Conservation (phyloP, 2,888 invertebrate species). For the Spicauda simplicius region DNA sequence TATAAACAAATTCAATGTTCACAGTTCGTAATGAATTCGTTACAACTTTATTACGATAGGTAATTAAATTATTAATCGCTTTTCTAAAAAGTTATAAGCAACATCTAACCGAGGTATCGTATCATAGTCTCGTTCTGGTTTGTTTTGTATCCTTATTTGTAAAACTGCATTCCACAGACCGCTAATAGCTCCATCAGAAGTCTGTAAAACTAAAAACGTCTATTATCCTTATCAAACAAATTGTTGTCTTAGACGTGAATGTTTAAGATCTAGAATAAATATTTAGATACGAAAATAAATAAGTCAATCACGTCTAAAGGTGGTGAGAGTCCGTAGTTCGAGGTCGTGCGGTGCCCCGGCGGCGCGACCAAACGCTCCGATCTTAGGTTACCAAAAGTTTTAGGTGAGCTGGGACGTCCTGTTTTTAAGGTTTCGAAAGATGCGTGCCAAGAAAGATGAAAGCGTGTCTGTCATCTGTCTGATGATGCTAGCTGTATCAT, state of each 20-base stretch:
- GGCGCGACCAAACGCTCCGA: slow-evolving; percentile 12
- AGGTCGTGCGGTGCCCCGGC: slow-evolving; percentile 29
- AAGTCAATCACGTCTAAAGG: slow-evolving; percentile 15
- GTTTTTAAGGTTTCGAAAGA: background rate
- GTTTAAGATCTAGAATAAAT: background rate
- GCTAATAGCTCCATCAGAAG: background rate
- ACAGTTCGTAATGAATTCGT: too few species aligned
- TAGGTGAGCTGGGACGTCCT: background rate
- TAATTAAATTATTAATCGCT: too few species aligned
- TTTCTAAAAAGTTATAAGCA: background rate
- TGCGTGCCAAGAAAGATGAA: too few species aligned
- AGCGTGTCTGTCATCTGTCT: too few species aligned
- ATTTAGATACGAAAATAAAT: background rate
- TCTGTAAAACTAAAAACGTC: background rate
- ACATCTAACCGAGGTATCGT: background rate
- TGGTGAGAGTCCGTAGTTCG: slow-evolving; percentile 27
- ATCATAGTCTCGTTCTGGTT: background rate
- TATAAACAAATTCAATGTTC: too few species aligned
- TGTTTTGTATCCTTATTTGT: slow-evolving; percentile 1
- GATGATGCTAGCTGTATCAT: too few species aligned
- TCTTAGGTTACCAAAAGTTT: slow-evolving; percentile 32
- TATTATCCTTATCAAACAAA: background rate
- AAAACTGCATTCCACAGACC: background rate
- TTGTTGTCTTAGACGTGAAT: background rate
- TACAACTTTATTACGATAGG: too few species aligned